Conservation (phyloP, 2,888 invertebrate genomes). For the Aplocera efformata region DNA sequence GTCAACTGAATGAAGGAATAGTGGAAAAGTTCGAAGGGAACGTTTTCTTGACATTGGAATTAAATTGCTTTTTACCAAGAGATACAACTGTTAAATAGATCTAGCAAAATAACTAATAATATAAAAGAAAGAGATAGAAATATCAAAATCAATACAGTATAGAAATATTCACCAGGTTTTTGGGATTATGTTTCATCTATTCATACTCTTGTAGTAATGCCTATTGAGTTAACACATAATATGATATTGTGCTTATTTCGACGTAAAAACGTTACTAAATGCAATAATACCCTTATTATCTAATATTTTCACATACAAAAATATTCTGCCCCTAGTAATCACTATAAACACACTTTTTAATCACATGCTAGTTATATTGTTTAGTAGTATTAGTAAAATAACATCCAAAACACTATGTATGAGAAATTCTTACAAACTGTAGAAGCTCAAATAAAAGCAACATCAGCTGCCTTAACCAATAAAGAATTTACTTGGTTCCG, state of each 20-base stretch:
- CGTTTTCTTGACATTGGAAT: too few relatives aligned
- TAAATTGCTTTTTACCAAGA: too few relatives aligned
- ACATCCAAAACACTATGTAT: slow-evolving; percentile 23
- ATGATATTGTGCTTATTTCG: slow-evolving; percentile 30
- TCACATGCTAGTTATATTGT: slow-evolving; percentile 42
- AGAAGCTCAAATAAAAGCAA: slow-evolving; percentile 34
- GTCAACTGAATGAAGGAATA: too few relatives aligned
- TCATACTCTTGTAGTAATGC: slow-evolving; percentile 20
- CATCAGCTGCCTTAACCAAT: slow-evolving; percentile 39
- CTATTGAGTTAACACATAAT: slow-evolving; percentile 24
- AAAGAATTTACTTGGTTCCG: slow-evolving; percentile 22
- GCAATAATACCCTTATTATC: slow-evolving; percentile 58
- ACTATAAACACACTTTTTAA: slow-evolving; percentile 63
- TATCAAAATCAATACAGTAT: too few relatives aligned
- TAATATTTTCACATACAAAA: slow-evolving; percentile 72
- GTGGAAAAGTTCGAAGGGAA: too few relatives aligned
- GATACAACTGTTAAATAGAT: too few relatives aligned
- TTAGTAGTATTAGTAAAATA: slow-evolving; percentile 38
- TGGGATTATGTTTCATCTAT: too few relatives aligned
- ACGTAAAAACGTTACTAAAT: slow-evolving; percentile 43
- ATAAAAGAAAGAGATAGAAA: too few relatives aligned
- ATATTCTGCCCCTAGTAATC: slow-evolving; percentile 70
- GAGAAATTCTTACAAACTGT: slow-evolving; percentile 26
- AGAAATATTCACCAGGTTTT: too few relatives aligned
- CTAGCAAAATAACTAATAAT: too few relatives aligned